Conservation (phyloP, 2,888 invertebrate genomes). For the Eubasilissa splendida region DNA sequence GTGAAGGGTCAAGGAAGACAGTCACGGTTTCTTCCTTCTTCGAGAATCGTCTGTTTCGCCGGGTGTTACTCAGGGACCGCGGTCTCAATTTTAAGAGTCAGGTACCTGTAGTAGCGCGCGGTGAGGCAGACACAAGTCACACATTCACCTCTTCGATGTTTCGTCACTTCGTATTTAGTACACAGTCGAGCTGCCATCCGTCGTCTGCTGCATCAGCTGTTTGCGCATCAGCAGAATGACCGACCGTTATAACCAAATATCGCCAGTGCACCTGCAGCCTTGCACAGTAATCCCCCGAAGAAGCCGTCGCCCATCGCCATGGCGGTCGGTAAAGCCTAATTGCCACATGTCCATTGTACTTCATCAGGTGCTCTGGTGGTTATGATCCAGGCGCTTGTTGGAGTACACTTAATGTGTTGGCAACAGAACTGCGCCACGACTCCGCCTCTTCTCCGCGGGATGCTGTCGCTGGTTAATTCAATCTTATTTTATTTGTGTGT, state of each 20-base stretch:
- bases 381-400: conserved; percentile 96
- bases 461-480: too few species aligned
- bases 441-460: neutral
- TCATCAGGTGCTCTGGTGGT: conserved; percentile 99
- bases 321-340: neutral
- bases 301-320: neutral
- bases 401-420: conserved; percentile 97
- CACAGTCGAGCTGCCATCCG: too few species aligned
- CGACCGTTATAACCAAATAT: too few species aligned
- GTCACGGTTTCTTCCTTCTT: too few species aligned
- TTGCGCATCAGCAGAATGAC: too few species aligned
- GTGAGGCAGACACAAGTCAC: conserved; percentile 71
- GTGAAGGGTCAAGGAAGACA: too few species aligned
- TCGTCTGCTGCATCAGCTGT: too few species aligned
- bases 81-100: conserved; percentile 87
- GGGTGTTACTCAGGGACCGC: conserved; percentile 93
- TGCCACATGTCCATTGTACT: conserved; percentile 98
- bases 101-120: conserved; percentile 99
- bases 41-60: conserved; percentile 61
- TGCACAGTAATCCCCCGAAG: too few species aligned
- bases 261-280: too few species aligned
- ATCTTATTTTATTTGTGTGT: too few species aligned
- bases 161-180: neutral
- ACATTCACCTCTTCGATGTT: conserved; percentile 8
- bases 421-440: conserved; percentile 60